Base-by-base conservation (phyloP, 2,888 invertebrate species). In the Pedicia rivosa region DNA sequence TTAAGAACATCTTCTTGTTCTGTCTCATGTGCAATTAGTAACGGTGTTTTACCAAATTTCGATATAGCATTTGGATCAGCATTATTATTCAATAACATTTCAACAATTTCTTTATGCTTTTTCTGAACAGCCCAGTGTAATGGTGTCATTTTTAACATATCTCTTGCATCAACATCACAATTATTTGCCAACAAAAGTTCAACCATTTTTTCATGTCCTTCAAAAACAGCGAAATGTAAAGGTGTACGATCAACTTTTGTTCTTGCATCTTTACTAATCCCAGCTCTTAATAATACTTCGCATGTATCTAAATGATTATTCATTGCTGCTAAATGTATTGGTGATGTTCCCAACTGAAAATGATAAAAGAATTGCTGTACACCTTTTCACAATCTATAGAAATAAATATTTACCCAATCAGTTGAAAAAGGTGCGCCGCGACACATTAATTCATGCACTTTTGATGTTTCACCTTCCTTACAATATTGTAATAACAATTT, bases 221-320 rank as follows among this genome's bases (percentile, higher is more conserved):
- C 83, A 53, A 76, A 78, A 3, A 83, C 78, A 24, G 91, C 91
- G 55, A 88, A 71, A 63, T 94, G 92, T 45, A 94, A 63, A 20
- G 92, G 84, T 14, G 92, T 91, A 50, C 87, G 72, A 55, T 91
- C 90, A 2, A 88, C 86, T 67, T 94, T 94, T 19, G 87, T 92
- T 51, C 84, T 70, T 2, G 84, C 78, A 66, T 92, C 91, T 47
- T 82, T 72, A 37, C 82, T 81, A 46, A 87, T 83, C 38, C 91
- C 92, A 13, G 88, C 84, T 43, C 80, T 67, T 40, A 92, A 64
- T 42, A 92, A 66, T 47, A 84, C 74, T 50, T 81, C 79, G 47
- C 83, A 84, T 34, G 84, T 80, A 46, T 75, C 77, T 37, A 69
- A 59, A 49, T 81, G 78, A 56, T 91, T 88, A 54, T 74, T 74